Base-by-base conservation (phyloP, 1,140 invertebrate species). In the Brachionus koreanus region DNA sequence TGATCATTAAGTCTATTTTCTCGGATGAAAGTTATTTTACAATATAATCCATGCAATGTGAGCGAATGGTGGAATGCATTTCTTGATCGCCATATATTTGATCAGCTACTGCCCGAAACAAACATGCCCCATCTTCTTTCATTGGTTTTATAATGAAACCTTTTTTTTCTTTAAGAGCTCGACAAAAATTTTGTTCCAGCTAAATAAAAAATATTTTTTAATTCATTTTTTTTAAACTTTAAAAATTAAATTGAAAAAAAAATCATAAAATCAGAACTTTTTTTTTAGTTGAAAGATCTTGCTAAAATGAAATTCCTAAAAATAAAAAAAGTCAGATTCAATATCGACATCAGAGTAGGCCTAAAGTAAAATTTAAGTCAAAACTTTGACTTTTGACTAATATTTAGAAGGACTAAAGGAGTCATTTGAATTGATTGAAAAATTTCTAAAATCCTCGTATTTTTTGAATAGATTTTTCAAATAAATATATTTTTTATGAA, bases 61-160 rank as follows among this genome's bases (percentile, higher is more conserved):
- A 92, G 43, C 95, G 90, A 19, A 96, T 93, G 82, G 92, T 90
- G 81, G 90, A 89, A 87, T 97, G 94, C 93, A 96, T 95, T 85
- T 95, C 94, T 89, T 96, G 93, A 88, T 96, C 94, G 5, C 95
- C 95, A 88, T 94, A 96, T 39, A 97, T 92, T 89, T 96, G 95
- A 88, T 96, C 93, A 83, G 95, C 94, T 90, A 96, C 94, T 19
- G 95, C 93, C 85, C 95, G 89, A 87, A 97, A 97, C 7, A 97
- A 87, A 87, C 95, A 97, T 29, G 95, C 94, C n/a, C 95, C 95
- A 89, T 97, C 95, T 87, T 95, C 93, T 81, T 92, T 92, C 91
- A 96, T 95, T 83, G 93, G 91, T 86, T 95, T 95, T n/a, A 97
- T 92, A 74, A 92, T 90, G 85, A 93, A 93, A 52, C 94, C 94